Percentiles rank a stretch among this genome's conserved stretches.
Evolutionary conservation across 2,113 vertebrate species (phyloP).

Genomic region (Probosciger aterrimus): DNA sequence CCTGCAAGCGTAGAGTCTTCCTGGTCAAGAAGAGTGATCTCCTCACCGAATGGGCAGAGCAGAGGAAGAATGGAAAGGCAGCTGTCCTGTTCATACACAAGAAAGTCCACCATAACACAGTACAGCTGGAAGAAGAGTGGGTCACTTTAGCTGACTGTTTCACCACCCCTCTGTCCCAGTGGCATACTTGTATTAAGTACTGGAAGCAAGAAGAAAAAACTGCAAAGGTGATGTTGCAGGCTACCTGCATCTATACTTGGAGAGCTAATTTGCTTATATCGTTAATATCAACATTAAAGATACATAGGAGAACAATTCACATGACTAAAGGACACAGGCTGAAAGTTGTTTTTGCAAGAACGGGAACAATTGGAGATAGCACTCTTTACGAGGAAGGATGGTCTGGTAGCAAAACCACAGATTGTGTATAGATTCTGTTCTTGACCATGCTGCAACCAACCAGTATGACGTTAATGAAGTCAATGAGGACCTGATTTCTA

Average conservation of each 20-base stretch:
- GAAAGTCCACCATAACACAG: not conserved
- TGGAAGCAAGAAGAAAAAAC: not conserved
- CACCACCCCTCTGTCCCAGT: not conserved
- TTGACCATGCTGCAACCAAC: not conserved
- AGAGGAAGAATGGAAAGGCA: not conserved
- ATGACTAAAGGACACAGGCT: not conserved
- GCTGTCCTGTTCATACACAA: not conserved
- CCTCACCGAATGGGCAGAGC: accelerated
- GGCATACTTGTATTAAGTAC: not conserved
- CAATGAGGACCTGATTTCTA: not conserved
- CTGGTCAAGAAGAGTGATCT: not conserved
- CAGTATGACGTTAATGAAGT: not conserved
- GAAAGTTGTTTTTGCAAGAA: not conserved
- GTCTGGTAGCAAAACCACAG: not conserved
- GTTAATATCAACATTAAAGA: not conserved
- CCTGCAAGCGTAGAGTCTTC: not conserved
- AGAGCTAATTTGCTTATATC: not conserved
- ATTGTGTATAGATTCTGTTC: not conserved
- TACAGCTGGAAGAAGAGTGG: not conserved
- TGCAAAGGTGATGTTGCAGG: not conserved
- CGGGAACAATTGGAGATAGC: not conserved
- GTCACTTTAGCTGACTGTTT: not conserved
- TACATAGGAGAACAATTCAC: not conserved
- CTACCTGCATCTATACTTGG: not conserved
- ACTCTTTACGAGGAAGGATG: not conserved